phyloP scores from a whole-genome alignment of 2,888 invertebrate genomes.

The Dryadula phaetusa region DNA sequence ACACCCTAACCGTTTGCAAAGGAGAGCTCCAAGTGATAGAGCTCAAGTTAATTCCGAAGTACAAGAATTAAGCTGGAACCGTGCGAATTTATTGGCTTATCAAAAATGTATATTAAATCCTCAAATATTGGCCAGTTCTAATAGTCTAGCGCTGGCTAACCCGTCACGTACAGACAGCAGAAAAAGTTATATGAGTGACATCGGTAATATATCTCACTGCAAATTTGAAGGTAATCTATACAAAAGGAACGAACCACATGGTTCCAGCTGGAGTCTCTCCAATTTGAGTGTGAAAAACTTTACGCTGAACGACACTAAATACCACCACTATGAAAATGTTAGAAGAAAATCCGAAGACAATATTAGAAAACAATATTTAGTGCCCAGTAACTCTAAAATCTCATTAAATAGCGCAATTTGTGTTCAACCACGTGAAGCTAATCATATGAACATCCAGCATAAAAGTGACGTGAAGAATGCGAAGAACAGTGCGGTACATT shows the following conservation, averaged over 20 bases:
- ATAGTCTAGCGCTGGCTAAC: not conserved
- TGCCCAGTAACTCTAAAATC: constrained; percentile 18
- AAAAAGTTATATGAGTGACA: constrained; percentile 7
- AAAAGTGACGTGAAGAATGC: not conserved
- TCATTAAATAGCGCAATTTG: constrained; percentile 27
- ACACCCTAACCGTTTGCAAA: not conserved
- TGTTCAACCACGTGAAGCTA: constrained; percentile 33
- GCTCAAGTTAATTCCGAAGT: not conserved
- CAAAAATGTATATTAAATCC: constrained; percentile 4
- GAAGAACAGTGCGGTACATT: constrained; percentile 37
- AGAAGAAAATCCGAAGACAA: constrained; percentile 38
- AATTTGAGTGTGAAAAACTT: constrained; percentile 15
- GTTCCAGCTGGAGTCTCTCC: constrained; percentile 38
- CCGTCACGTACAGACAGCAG: constrained; percentile 11
- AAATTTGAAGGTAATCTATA: constrained; percentile 25
- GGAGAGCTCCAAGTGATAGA: not conserved
- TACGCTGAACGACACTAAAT: constrained; percentile 1
- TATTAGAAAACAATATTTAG: constrained; percentile 23
- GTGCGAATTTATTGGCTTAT: constrained; percentile 18
- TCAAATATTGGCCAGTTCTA: constrained; percentile 19
- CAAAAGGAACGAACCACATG: constrained; percentile 23
- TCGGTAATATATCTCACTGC: constrained; percentile 15
- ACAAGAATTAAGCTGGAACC: constrained; percentile 16
- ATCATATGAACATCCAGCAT: constrained; percentile 8
- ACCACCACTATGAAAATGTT: constrained; percentile 19